A percentile compares a stretch with the other conserved stretches of the same genome.
phyloP scores from a whole-genome alignment of 2,888 invertebrate species.

The Lithophane leautieri region DNA sequence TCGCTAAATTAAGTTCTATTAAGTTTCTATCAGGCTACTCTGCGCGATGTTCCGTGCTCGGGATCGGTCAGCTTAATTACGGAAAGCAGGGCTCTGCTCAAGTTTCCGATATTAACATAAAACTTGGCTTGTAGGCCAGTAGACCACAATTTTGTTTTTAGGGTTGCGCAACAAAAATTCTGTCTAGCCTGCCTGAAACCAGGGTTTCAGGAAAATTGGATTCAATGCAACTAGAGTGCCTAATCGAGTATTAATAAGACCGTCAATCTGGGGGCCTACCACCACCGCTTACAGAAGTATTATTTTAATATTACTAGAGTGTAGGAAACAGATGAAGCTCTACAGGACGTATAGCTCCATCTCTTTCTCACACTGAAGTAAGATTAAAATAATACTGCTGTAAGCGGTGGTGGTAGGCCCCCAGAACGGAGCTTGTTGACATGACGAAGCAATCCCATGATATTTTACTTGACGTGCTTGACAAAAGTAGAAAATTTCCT shows the following conservation, averaged over 20 bases:
- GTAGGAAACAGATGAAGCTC: too few species aligned
- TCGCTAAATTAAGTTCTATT: slow-evolving; percentile 62
- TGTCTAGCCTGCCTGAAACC: too few species aligned
- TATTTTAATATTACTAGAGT: too few species aligned
- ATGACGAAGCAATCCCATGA: neutral
- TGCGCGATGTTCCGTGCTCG: slow-evolving; percentile 19
- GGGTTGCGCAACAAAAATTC: slow-evolving; percentile 22
- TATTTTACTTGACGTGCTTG: neutral
- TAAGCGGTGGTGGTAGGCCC: too few species aligned
- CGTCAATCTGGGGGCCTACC: too few species aligned
- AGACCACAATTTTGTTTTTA: slow-evolving; percentile 45
- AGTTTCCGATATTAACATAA: slow-evolving; percentile 66
- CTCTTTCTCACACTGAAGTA: too few species aligned
- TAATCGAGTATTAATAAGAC: neutral
- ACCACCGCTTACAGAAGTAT: too few species aligned
- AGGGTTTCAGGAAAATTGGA: neutral
- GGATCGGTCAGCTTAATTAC: slow-evolving; percentile 43
- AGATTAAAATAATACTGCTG: too few species aligned
- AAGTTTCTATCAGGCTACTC: slow-evolving; percentile 67
- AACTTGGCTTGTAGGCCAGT: slow-evolving; percentile 53
- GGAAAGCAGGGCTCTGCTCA: slow-evolving; percentile 42
- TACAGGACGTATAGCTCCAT: too few species aligned
- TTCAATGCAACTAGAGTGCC: neutral
- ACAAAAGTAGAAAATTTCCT: too few species aligned
- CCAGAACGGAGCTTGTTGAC: neutral